Conservation (phyloP, 2,113 vertebrate species). For the Gorsachius goisagi region DNA sequence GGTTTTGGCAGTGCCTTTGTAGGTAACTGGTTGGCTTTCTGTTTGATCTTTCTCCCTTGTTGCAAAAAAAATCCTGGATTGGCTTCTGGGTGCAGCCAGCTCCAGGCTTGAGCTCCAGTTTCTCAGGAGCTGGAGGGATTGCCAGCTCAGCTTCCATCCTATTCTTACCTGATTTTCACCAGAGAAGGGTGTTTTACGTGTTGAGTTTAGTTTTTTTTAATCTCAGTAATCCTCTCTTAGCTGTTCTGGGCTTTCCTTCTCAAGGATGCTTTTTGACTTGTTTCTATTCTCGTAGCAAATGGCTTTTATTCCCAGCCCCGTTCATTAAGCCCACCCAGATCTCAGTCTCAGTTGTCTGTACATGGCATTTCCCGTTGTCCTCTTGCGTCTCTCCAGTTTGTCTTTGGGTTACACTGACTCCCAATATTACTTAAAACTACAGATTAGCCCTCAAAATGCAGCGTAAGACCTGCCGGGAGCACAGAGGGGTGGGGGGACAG, state of each 20-base stretch:
- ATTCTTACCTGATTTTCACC: not conserved
- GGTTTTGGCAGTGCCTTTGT: not conserved
- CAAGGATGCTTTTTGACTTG: not conserved
- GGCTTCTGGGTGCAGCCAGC: not conserved
- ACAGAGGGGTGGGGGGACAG: fast-evolving
- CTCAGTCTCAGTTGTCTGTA: not conserved
- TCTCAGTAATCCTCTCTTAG: not conserved
- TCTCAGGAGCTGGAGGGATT: not conserved
- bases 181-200: not conserved
- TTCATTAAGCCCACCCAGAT: not conserved
- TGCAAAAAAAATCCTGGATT: not conserved
- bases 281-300: not conserved
- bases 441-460: not conserved
- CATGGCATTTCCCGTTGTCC: fast-evolving
- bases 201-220: not conserved
- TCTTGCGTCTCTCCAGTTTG: fast-evolving
- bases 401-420: not conserved
- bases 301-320: not conserved
- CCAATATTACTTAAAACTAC: no score
- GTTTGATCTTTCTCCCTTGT: not conserved
- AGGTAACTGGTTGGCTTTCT: not conserved
- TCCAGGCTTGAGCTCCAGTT: not conserved
- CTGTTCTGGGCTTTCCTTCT: not conserved
- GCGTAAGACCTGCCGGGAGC: not conserved
- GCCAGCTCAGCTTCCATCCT: not conserved